phyloP scores from a whole-genome alignment of 2,888 invertebrate species.

The Cacoxenus indagator region DNA sequence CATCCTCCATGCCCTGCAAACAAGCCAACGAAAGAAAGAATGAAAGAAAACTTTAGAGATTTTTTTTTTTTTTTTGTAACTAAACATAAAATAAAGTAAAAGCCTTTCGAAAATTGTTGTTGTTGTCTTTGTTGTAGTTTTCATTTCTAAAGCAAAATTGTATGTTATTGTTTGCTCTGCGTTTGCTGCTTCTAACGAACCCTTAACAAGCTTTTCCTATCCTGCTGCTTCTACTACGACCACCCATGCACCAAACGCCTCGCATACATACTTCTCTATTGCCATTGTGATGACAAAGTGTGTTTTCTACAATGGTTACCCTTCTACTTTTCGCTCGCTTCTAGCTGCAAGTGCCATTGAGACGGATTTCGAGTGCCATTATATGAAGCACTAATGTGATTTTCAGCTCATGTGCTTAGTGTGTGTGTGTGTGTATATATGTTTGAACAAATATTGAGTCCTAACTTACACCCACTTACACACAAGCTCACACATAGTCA shows the following conservation, averaged over 20 bases:
- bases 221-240: constrained; percentile 30
- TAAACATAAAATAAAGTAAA: constrained; percentile 21
- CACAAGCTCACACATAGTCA: neutral
- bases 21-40: constrained; percentile 21
- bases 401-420: constrained; percentile 47
- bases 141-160: constrained; percentile 58
- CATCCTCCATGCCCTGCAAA: constrained; percentile 69
- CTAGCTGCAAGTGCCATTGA: constrained; percentile 53
- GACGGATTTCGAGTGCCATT: constrained; percentile 58
- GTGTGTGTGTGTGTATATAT: neutral
- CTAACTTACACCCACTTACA: neutral
- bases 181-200: constrained; percentile 58
- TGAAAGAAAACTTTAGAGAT: constrained; percentile 22
- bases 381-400: constrained; percentile 59
- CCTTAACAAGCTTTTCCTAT: constrained; percentile 58
- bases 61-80: neutral
- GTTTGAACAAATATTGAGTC: constrained; percentile 15
- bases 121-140: constrained; percentile 30
- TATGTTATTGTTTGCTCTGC: constrained; percentile 62
- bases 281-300: constrained; percentile 57
- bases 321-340: neutral
- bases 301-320: constrained; percentile 33
- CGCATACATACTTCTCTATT: constrained; percentile 8
- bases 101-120: neutral
- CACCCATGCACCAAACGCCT: too few species aligned